Evolutionary conservation across 1,140 invertebrate genomes (phyloP), one percentile per base, ranked within the genome.

Genomic region (Physella acuta): DNA sequence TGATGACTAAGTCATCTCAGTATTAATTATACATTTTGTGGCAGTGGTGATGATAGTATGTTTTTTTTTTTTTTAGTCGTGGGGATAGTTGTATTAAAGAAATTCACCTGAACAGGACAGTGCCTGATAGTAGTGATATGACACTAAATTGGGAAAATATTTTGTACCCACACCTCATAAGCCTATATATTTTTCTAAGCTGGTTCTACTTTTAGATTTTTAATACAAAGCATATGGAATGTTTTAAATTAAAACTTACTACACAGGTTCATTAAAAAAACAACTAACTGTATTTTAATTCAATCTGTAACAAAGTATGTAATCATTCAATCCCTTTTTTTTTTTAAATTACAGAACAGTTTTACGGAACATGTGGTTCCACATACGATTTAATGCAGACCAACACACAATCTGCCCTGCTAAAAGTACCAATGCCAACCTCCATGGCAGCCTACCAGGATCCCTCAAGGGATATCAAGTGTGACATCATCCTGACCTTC

Each of bases 401-500:
- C 1, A 52, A 33, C 34, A 34, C 51, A 28, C 62, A 64, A 20
- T 64, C 62, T 3, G 62, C 37, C 33, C 11, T 64, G n/a, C 14
- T 67, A 39, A 56, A 16, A 14, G 49, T 67, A 52, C 33, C 51
- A 17, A 28, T 56, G 1, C 51, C 51, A 56, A 0, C 28, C 1
- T 34, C 51, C 30, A 67, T 67, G 64, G n/a, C 8, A 24, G 36
- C 3, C 20, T 67, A 56, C 26, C 64, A 67, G 52, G 64, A 56
- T 17, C 53, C 64, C 16, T 2, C 30, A 2, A 31, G 34, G 14
- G 28, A 52, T 31, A 26, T 37, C 53, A 36, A 56, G n/a, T 67
- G 64, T 56, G 64, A 67, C n/a, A 39, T 67, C 52, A 56, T 31
- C 4, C 1, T 67, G 3, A 67, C n/a, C n/a, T 67, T 67, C 39